Conservation (phyloP, 92 coral and sea anemone genomes). For the Epizoanthus rinbou region DNA sequence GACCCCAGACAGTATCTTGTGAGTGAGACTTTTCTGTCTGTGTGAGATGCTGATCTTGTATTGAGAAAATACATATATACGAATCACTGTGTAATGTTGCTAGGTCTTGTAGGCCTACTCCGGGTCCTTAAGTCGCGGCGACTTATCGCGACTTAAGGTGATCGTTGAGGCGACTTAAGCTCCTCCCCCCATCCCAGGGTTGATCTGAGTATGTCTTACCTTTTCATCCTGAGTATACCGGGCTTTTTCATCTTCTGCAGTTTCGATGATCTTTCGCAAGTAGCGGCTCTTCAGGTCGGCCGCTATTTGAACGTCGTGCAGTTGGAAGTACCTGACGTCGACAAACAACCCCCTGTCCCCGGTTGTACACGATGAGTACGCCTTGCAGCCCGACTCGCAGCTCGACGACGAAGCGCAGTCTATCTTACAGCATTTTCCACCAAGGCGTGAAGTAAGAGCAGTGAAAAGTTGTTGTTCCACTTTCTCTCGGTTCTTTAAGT, state of each 20-base stretch:
- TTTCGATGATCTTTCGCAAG: conserved; percentile 82
- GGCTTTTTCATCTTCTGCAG: conserved; percentile 87
- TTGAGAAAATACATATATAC: too few species aligned
- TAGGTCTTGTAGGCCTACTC: too few species aligned
- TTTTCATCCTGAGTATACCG: conserved; percentile 73
- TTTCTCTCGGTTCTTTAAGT: conserved; percentile 48
- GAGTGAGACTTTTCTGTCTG: too few species aligned
- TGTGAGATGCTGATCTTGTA: too few species aligned
- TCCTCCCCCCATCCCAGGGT: too few species aligned
- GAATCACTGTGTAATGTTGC: too few species aligned
- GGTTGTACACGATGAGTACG: conserved; percentile 53
- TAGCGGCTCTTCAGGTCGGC: conserved; percentile 82
- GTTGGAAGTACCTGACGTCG: conserved; percentile 84
- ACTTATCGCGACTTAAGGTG: too few species aligned
- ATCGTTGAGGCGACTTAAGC: too few species aligned
- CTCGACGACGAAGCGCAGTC: conserved; percentile 52
- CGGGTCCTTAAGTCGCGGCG: too few species aligned
- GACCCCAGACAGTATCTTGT: too few species aligned
- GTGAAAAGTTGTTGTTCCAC: conserved; percentile 29
- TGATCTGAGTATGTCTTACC: conserved; percentile 46
- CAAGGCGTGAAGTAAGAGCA: conserved; percentile 28
- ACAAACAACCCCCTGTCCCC: conserved; percentile 83
- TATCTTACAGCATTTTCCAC: conserved; percentile 52
- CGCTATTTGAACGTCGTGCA: conserved; percentile 78
- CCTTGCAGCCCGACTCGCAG: conserved; percentile 59